These are phyloP conservation scores for Lordiphosa collinella DNA, from an alignment of 1,140 invertebrate species.

Conservation along the genomic window DNA sequence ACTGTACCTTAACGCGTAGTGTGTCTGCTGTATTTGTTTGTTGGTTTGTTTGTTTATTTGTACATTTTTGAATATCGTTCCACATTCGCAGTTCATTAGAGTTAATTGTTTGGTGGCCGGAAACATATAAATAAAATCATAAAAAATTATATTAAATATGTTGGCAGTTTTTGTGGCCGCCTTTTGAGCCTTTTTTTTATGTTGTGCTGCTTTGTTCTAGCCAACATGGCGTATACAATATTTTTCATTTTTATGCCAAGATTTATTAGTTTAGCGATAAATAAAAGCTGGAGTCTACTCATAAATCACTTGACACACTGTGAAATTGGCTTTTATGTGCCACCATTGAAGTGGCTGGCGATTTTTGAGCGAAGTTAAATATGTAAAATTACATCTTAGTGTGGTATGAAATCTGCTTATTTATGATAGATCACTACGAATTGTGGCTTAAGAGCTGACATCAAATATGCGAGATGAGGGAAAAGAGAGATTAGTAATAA, in stretches of 20 bases:
- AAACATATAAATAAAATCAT: constrained; percentile 52
- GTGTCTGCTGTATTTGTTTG: constrained; percentile 51
- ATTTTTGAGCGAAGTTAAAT: constrained; percentile 41
- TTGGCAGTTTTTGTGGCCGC: constrained; percentile 12
- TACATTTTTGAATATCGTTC: constrained; percentile 21
- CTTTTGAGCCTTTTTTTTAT: constrained; percentile 21
- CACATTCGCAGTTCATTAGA: constrained; percentile 62
- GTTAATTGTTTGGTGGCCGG: constrained; percentile 60
- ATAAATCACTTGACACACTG: constrained; percentile 48
- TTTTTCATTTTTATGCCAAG: constrained; percentile 61
- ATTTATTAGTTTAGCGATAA: constrained; percentile 66
- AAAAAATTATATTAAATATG: constrained; percentile 22
- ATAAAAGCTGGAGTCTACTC: constrained; percentile 40
- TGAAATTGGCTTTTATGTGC: constrained; percentile 53
- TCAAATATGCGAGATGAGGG: too few relatives aligned
- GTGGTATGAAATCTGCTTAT: background rate
- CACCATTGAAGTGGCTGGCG: constrained; percentile 31
- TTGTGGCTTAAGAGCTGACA: too few relatives aligned
- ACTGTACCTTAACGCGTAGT: constrained; percentile 74
- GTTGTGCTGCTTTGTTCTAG: constrained; percentile 4
- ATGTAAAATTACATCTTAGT: constrained; percentile 24
- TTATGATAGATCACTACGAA: too few relatives aligned
- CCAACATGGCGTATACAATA: constrained; percentile 56
- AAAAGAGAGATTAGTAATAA: too few relatives aligned
- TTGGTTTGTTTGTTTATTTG: constrained; percentile 16